Base-by-base conservation (phyloP, 2,888 invertebrate species). In the Standfussiana lucernea region DNA sequence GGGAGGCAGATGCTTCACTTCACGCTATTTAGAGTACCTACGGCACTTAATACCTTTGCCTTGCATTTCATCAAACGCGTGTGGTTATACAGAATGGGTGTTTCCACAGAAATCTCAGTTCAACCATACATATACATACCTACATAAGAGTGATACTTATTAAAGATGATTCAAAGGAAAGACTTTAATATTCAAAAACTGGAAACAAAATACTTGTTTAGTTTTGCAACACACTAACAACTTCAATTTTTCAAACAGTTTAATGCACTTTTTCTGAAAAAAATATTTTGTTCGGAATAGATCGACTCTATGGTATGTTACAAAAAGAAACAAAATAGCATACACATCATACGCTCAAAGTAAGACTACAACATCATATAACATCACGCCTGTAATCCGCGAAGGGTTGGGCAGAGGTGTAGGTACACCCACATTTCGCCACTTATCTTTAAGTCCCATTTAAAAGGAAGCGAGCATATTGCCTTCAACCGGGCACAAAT, bases 1-100 rank as follows among this genome's bases (percentile, higher is more conserved):
- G 4, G 50, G 21, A 72, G 50, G 67, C 62, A 79, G 56, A 79
- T 82, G 82, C 67, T 71, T 61, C 65, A 79, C 53, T 79, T 79
- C 40, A 21, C 24, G 50, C 59, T 73, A 53, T 79, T 79, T 79
- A 66, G 59, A 67, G 21, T 37, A 37, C 72, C 72, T 74, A 71
- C 13, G 24, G 35, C 24, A 72, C 65, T 72, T 50, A 77, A 78
- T 77, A 78, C 40, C 65, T 65, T 66, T 72, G 47, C 56, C 24
- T 65, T 77, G 40, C 72, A 40, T 72, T 56, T 65, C 45, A 47
- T 78, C 32, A 65, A 21, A 64, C 13, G n/a, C 32, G n/a, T 68
- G 47, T 35, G 40, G 59, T 59, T 32, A n/a, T 28, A 40, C 21
- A 28, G 0, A 21, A 0, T 18, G 21, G 8, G 11, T 32, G 11